A percentile compares a stretch with the other conserved stretches of the same genome.
phyloP scores from a whole-genome alignment of 2,888 invertebrate genomes.

The Tetragnatha montana region DNA sequence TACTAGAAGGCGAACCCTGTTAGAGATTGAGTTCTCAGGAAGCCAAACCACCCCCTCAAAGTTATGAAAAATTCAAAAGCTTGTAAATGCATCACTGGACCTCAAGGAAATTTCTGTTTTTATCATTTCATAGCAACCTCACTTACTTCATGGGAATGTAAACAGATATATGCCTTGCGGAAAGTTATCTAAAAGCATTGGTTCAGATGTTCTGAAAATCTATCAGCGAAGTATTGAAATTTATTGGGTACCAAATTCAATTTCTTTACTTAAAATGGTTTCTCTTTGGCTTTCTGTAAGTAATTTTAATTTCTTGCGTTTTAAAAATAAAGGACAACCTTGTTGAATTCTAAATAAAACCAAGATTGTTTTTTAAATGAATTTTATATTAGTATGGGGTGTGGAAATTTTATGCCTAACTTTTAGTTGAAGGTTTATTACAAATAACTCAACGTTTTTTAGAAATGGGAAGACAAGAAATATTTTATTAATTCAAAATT shows the following conservation, averaged over 20 bases:
- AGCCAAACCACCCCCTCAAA: not conserved
- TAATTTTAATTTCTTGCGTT: not conserved
- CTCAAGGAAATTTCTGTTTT: constrained; percentile 17
- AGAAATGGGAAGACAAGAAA: too few relatives aligned
- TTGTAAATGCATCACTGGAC: not conserved
- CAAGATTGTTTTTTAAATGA: too few relatives aligned
- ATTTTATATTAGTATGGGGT: too few relatives aligned
- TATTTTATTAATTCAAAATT: too few relatives aligned
- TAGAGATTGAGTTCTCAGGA: not conserved
- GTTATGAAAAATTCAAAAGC: constrained; percentile 58
- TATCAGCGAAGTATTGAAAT: not conserved
- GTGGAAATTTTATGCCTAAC: too few relatives aligned
- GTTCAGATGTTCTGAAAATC: constrained; percentile 19
- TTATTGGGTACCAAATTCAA: not conserved
- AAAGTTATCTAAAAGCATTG: constrained; percentile 21
- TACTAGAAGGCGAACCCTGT: not conserved
- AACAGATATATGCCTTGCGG: not conserved
- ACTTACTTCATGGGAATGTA: constrained; percentile 16
- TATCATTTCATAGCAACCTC: constrained; percentile 24
- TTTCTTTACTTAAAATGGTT: not conserved
- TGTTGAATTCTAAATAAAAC: too few relatives aligned
- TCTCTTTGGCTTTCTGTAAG: not conserved
- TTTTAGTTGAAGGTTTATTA: too few relatives aligned
- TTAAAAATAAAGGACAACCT: too few relatives aligned
- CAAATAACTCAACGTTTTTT: too few relatives aligned